These are phyloP conservation scores for Tenodera sinensis DNA, from an alignment of 2,888 invertebrate species.

Conservation along the genomic window DNA sequence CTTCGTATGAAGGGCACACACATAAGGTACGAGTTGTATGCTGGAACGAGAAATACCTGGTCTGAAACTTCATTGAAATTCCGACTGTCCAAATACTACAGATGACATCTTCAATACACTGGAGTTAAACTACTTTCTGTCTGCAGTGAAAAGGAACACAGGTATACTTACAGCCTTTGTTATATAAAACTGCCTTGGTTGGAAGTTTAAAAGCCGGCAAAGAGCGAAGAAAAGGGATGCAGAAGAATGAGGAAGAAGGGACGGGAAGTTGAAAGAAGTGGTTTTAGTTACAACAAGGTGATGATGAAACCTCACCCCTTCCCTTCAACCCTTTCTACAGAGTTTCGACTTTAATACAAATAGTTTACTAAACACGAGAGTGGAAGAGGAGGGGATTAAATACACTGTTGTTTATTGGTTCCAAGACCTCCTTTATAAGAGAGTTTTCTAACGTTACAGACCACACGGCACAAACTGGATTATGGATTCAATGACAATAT, in stretches of 20 bases:
- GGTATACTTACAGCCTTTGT: neutral
- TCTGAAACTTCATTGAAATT: no score
- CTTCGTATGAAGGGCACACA: no score
- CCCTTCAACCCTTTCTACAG: neutral
- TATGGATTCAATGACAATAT: no score
- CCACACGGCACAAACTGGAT: neutral
- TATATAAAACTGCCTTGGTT: neutral
- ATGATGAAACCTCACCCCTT: neutral
- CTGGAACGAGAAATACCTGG: no score
- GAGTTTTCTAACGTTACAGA: neutral
- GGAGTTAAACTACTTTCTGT: neutral
- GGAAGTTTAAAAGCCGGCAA: neutral
- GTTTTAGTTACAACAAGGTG: neutral
- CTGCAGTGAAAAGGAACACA: neutral
- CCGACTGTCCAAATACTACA: no score
- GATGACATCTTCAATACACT: neutral
- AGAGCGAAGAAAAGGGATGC: neutral
- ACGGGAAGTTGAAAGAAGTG: neutral
- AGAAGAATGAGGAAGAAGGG: neutral
- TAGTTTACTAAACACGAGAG: neutral
- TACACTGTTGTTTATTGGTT: neutral
- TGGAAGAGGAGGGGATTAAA: neutral
- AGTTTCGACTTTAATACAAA: neutral
- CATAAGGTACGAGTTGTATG: no score
- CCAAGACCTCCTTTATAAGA: neutral